These are phyloP conservation scores for Clepsis dumicolana DNA, from an alignment of 2,888 invertebrate species.

Conservation along the genomic window DNA sequence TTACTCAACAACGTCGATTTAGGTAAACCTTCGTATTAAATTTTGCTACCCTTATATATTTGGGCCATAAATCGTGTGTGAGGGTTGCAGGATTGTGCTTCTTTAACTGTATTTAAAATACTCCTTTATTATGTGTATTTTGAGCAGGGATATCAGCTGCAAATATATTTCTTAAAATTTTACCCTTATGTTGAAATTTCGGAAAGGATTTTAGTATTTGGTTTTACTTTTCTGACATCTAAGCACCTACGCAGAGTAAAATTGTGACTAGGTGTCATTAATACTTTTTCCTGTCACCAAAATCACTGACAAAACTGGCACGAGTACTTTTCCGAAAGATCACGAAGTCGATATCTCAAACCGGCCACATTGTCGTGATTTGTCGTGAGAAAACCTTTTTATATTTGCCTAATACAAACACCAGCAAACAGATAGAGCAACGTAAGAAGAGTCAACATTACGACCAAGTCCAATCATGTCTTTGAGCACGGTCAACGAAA, in stretches of 20 bases:
- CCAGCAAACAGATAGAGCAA: slow-evolving; percentile 10
- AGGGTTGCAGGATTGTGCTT: slow-evolving; percentile 64
- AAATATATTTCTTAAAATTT: too few relatives aligned
- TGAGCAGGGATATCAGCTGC: slow-evolving; percentile 3
- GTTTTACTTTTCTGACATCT: too few relatives aligned
- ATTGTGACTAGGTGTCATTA: too few relatives aligned
- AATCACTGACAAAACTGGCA: too few relatives aligned
- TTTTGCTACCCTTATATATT: slow-evolving; percentile 66
- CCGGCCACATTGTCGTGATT: neutral
- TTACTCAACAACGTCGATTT: slow-evolving; percentile 73
- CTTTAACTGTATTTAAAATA: slow-evolving; percentile 67
- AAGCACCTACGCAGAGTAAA: too few relatives aligned
- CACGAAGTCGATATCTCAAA: neutral
- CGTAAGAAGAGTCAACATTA: slow-evolving; percentile 22
- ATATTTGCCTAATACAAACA: neutral
- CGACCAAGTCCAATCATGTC: slow-evolving; percentile 51
- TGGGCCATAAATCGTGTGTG: slow-evolving; percentile 68
- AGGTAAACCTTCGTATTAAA: slow-evolving; percentile 73
- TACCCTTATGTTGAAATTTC: neutral
- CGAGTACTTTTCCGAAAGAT: too few relatives aligned
- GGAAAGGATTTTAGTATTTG: too few relatives aligned
- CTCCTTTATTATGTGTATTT: slow-evolving; percentile 54
- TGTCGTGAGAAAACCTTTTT: neutral
- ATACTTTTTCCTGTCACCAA: too few relatives aligned
- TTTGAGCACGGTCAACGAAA: slow-evolving; percentile 49